phyloP scores from a whole-genome alignment of 2,888 invertebrate genomes.

The Eupithecia dodoneata region DNA sequence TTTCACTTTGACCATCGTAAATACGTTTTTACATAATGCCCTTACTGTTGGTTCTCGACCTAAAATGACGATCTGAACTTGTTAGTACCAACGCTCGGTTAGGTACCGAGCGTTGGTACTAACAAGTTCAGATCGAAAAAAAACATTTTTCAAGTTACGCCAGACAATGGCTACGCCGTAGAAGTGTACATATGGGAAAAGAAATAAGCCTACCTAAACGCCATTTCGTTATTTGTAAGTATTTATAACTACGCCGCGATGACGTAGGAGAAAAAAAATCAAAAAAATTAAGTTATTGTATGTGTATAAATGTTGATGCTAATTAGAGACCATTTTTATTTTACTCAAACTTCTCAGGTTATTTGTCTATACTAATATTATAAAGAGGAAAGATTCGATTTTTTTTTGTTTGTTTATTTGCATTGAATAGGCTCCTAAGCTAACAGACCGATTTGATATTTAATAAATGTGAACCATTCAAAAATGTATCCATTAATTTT shows the following conservation, averaged over 20 bases:
- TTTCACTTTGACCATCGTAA: slow-evolving; percentile 22
- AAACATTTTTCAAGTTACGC: not conserved
- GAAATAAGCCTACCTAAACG: not conserved
- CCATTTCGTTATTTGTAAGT: too few relatives aligned
- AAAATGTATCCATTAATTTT: not conserved
- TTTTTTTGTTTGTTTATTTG: too few relatives aligned
- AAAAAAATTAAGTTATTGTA: too few relatives aligned
- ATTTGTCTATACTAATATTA: too few relatives aligned
- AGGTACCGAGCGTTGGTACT: not conserved
- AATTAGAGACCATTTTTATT: too few relatives aligned
- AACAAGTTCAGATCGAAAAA: not conserved
- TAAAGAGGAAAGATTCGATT: too few relatives aligned
- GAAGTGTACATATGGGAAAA: not conserved
- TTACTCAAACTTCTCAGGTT: too few relatives aligned
- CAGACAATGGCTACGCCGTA: not conserved
- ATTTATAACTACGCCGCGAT: too few relatives aligned
- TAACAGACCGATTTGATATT: not conserved
- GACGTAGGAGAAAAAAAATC: too few relatives aligned
- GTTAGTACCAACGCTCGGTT: too few relatives aligned
- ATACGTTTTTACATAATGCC: slow-evolving; percentile 25
- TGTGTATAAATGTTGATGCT: too few relatives aligned
- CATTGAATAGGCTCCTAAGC: too few relatives aligned
- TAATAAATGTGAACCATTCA: not conserved
- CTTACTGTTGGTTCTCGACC: slow-evolving; percentile 16
- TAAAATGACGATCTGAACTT: not conserved